Conservation (phyloP, 2,113 vertebrate species). For the Sylvietta virens region DNA sequence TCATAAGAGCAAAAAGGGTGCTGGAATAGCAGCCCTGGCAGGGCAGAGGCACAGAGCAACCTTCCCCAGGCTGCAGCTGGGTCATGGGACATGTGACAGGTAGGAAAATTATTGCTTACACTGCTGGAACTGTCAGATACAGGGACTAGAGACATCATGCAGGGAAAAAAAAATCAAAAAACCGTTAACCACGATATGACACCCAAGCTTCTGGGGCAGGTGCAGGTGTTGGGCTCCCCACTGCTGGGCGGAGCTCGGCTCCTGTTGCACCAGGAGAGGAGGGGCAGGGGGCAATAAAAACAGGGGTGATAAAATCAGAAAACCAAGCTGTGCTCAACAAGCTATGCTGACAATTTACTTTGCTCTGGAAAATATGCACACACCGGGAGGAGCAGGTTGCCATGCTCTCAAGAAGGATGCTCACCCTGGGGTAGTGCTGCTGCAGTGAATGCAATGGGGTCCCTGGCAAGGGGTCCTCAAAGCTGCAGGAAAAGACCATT, state of each 20-base stretch:
- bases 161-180: not conserved
- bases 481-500: not conserved
- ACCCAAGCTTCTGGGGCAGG: not conserved
- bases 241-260: not conserved
- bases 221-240: not conserved
- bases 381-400: rapidly evolving
- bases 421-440: rapidly evolving
- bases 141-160: not conserved
- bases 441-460: not conserved
- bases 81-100: not conserved
- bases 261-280: not conserved
- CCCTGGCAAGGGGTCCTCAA: not conserved
- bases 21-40: not conserved
- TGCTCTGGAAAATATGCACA: not conserved
- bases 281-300: not conserved
- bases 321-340: not conserved
- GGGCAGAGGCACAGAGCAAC: not conserved
- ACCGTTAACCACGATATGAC: not conserved
- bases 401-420: not conserved
- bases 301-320: not conserved
- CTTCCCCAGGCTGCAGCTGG: not conserved
- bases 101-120: conserved; percentile 4
- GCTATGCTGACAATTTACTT: not conserved
- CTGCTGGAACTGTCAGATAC: not conserved
- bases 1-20: not conserved